Evolutionary conservation across 37 sponge, comb jelly and placozoan species (phyloP).

Genomic region (Geodia barretti): DNA sequence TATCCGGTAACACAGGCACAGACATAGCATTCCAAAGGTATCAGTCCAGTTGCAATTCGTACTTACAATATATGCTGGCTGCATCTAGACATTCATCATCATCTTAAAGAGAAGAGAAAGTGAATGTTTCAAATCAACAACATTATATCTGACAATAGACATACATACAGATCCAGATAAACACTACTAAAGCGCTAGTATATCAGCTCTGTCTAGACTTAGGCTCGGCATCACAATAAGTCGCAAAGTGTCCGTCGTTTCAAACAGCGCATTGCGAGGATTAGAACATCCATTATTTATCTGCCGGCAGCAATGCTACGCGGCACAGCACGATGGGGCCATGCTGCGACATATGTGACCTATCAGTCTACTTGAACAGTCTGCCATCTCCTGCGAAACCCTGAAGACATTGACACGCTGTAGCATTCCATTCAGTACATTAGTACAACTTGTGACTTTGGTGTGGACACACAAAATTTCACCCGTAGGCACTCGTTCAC

Average conservation of each 20-base stretch:
- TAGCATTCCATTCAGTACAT: conserved; percentile 27
- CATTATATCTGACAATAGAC: too few relatives aligned
- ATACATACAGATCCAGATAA: too few relatives aligned
- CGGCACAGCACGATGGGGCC: too few relatives aligned
- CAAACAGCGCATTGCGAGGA: too few relatives aligned
- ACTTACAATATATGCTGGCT: conserved; percentile 1
- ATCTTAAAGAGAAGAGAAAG: conserved; percentile 11
- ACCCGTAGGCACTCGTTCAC: conserved; percentile 21
- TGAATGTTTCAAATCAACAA: background rate
- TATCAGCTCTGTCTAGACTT: too few relatives aligned
- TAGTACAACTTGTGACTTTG: background rate
- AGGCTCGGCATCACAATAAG: too few relatives aligned
- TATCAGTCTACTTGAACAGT: conserved; percentile 19
- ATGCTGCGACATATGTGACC: too few relatives aligned
- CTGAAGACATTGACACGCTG: conserved; percentile 8
- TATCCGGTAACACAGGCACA: background rate
- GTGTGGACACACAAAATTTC: background rate
- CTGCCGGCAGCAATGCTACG: too few relatives aligned
- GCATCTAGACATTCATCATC: conserved; percentile 30
- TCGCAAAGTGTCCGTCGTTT: too few relatives aligned
- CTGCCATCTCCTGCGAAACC: conserved; percentile 31
- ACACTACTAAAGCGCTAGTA: too few relatives aligned
- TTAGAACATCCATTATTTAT: too few relatives aligned
- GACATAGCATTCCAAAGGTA: background rate
- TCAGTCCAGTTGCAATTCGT: background rate